Evolutionary conservation across 2,113 vertebrate genomes (phyloP).

Genomic region (Phoenicopterus ruber): DNA sequence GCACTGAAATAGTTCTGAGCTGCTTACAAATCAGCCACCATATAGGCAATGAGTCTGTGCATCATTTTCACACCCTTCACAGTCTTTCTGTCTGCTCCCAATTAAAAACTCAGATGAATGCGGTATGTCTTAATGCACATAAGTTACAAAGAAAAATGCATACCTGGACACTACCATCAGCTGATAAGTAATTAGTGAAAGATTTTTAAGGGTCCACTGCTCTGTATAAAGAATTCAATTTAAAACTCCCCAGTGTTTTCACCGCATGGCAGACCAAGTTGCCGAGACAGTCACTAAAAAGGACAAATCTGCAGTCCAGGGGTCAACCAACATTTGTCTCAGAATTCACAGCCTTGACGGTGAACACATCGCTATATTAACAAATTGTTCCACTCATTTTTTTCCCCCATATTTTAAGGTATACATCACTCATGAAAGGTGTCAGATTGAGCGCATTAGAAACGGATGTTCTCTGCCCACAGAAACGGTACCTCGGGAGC

Average conservation of each 20-base stretch:
- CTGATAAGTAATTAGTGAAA: slow-evolving; percentile 6
- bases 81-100: slow-evolving; percentile 19
- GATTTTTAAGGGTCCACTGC: neutral
- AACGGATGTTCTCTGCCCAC: slow-evolving; percentile 45
- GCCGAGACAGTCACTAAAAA: neutral
- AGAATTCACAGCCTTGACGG: neutral
- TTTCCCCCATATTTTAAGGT: neutral
- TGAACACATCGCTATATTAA: slow-evolving; percentile 17
- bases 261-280: neutral
- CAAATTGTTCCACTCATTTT: neutral
- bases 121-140: neutral
- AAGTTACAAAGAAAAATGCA: slow-evolving; percentile 38
- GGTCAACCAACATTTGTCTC: neutral
- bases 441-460: slow-evolving; percentile 57
- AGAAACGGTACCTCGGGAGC: neutral
- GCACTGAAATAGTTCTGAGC: slow-evolving; percentile 73
- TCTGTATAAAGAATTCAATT: slow-evolving; percentile 20
- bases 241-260: slow-evolving; percentile 7
- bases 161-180: slow-evolving; percentile 29
- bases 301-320: neutral
- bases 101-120: slow-evolving; percentile 19
- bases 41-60: neutral
- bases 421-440: slow-evolving; percentile 46
- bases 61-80: neutral
- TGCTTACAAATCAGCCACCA: slow-evolving; percentile 49